Percentiles rank a stretch among this genome's conserved stretches.
phyloP scores from a whole-genome alignment of 2,113 vertebrate species.

The Psophia crepitans region DNA sequence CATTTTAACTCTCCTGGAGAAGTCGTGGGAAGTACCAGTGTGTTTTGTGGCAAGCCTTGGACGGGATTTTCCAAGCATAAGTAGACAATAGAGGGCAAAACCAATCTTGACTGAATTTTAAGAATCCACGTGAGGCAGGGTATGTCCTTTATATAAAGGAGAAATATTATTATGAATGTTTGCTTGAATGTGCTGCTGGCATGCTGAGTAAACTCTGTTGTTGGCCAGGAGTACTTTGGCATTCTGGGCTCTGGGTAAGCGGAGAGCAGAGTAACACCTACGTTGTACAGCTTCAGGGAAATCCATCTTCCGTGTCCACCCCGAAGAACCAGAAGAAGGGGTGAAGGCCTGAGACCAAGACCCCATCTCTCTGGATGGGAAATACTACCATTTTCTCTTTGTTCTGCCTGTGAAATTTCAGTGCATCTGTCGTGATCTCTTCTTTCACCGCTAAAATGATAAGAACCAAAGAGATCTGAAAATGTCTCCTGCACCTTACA shows the following conservation, averaged over 20 bases:
- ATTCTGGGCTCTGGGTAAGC: not conserved
- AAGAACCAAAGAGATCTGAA: not conserved
- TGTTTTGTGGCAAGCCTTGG: not conserved
- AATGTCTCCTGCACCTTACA: not conserved
- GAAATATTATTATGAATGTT: not conserved
- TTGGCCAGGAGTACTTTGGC: not conserved
- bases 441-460: not conserved
- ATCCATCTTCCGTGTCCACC: not conserved
- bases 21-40: accelerated
- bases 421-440: not conserved
- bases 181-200: not conserved
- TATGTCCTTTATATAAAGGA: not conserved
- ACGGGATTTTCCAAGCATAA: not conserved
- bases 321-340: not conserved
- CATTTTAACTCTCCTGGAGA: not conserved
- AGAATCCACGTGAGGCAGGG: not conserved
- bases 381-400: not conserved
- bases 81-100: not conserved
- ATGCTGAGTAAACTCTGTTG: not conserved
- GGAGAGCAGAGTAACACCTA: not conserved
- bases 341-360: not conserved
- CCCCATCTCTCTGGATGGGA: not conserved
- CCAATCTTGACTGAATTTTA: not conserved
- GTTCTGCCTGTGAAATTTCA: not conserved
- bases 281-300: not conserved